These are phyloP conservation scores for Centruroides sculpturatus DNA, from an alignment of 1,140 invertebrate species.

Conservation along the genomic window DNA sequence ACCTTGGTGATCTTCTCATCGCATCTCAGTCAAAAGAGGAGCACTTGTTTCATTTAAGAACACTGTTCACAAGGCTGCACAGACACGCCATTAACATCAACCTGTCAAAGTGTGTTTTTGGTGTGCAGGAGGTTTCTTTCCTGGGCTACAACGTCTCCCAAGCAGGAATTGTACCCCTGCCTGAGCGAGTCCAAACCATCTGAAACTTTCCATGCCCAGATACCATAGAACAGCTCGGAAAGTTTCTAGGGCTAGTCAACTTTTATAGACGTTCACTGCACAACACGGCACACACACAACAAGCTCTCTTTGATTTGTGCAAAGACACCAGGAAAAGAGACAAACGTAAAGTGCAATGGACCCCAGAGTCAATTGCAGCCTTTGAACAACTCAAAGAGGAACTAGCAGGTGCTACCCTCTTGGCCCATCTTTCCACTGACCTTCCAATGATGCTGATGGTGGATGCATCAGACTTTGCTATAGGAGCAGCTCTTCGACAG, in stretches of 20 bases:
- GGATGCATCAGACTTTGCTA: no score
- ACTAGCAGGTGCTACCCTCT: conserved; percentile 14
- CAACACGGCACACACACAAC: neutral
- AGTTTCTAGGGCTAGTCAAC: conserved; percentile 28
- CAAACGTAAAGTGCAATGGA: conserved; percentile 10
- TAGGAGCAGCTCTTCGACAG: no score
- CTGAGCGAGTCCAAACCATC: conserved; percentile 5
- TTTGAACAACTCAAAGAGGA: conserved; percentile 28
- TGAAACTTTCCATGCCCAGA: conserved; percentile 17
- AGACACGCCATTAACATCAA: no score
- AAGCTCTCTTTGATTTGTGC: neutral
- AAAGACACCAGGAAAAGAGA: neutral
- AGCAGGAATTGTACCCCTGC: neutral
- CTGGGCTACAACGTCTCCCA: no score
- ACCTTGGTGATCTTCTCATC: no score
- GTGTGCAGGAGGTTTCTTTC: no score
- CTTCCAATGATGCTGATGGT: conserved; percentile 4
- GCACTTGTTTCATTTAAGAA: no score
- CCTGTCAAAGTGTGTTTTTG: no score
- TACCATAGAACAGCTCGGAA: conserved; percentile 23
- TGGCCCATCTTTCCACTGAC: conserved; percentile 9
- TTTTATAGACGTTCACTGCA: conserved; percentile 22
- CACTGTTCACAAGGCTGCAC: no score
- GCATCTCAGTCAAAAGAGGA: no score
- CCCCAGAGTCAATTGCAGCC: conserved; percentile 16